Percentiles rank a stretch among this genome's conserved stretches.
These are phyloP conservation scores for Tricholaema leucomelas DNA, from an alignment of 2,113 vertebrate species.

Conservation along the genomic window DNA sequence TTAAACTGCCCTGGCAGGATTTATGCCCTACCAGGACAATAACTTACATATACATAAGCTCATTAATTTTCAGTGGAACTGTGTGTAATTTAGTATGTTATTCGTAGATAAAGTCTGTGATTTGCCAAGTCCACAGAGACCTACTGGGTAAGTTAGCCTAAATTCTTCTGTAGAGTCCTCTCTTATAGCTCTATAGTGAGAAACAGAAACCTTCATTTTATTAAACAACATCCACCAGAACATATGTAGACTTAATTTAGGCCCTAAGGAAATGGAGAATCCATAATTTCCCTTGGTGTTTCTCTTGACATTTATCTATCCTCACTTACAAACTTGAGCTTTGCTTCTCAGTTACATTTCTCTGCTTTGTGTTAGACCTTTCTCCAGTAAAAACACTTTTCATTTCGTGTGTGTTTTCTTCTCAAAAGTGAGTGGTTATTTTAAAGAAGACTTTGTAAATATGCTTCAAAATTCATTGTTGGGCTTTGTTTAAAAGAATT, in stretches of 20 bases:
- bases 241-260: neutral
- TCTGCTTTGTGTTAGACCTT: neutral
- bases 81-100: neutral
- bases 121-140: neutral
- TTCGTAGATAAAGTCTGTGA: neutral
- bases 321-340: neutral
- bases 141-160: neutral
- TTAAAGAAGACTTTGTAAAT: neutral
- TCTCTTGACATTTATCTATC: neutral
- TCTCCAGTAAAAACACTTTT: neutral
- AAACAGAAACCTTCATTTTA: neutral
- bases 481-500: neutral
- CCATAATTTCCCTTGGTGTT: neutral
- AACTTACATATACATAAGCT: neutral
- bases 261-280: neutral
- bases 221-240: neutral
- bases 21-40: too few relatives aligned
- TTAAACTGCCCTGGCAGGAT: too few relatives aligned
- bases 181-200: neutral
- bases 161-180: neutral
- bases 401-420: neutral
- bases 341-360: neutral
- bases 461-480: neutral
- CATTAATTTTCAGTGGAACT: neutral
- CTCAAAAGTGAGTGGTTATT: neutral